These are phyloP conservation scores for Cranoglanis bouderius DNA, from an alignment of 2,113 vertebrate species.

Conservation along the genomic window DNA sequence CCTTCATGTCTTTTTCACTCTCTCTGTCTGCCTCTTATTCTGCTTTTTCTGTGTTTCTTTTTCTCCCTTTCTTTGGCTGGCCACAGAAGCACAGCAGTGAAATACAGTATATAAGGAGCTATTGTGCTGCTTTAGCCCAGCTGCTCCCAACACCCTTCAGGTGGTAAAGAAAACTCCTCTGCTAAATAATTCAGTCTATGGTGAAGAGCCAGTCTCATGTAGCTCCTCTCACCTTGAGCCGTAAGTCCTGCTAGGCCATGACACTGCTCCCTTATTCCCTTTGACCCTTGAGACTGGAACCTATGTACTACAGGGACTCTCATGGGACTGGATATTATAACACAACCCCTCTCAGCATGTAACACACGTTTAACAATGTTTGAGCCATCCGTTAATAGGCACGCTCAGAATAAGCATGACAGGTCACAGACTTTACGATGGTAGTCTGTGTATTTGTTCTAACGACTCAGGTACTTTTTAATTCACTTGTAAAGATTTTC, in stretches of 20 bases:
- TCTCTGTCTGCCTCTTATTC: constrained; percentile 16
- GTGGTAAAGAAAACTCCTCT: constrained; percentile 46
- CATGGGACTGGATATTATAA: neutral
- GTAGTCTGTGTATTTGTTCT: constrained; percentile 33
- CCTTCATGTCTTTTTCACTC: neutral
- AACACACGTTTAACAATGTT: neutral
- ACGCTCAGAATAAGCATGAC: neutral
- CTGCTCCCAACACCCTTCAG: constrained; percentile 43
- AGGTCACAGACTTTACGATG: neutral
- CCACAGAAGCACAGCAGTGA: constrained; percentile 4
- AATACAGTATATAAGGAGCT: constrained; percentile 39
- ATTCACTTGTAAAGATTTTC: neutral
- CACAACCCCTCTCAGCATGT: neutral
- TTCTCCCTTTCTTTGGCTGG: constrained; percentile 24
- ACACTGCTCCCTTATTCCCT: neutral
- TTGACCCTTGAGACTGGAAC: neutral
- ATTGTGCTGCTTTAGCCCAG: constrained; percentile 41
- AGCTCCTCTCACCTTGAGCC: constrained; percentile 35
- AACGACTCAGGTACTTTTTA: neutral
- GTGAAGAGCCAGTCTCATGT: constrained; percentile 29
- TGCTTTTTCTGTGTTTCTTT: constrained; percentile 18
- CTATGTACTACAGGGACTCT: constrained; percentile 19
- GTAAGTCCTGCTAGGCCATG: constrained; percentile 6
- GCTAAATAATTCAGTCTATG: constrained; percentile 41
- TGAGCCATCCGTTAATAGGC: neutral